Evolutionary conservation across 30 jellyfish, hydroid and myxozoan genomes (phyloP).

Genomic region (Chrysaora quinquecirrha): DNA sequence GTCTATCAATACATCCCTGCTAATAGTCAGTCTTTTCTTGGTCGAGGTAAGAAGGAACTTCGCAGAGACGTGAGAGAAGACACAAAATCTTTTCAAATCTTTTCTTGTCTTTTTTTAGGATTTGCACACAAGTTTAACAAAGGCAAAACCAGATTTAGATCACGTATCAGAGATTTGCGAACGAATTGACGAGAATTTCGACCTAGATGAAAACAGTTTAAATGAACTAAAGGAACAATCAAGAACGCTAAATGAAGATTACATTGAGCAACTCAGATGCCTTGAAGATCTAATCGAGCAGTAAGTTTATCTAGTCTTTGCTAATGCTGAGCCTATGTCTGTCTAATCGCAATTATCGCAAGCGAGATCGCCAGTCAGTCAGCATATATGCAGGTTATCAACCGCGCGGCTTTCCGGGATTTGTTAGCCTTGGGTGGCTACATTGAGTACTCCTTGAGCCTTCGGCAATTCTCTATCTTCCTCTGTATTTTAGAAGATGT

Average conservation of each 20-base stretch:
- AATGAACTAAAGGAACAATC: conserved; percentile 16
- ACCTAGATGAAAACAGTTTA: conserved; percentile 3
- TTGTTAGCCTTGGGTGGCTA: no score
- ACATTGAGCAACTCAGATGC: conserved; percentile 9
- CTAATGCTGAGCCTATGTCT: neutral
- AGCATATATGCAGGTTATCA: no score
- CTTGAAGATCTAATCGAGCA: conserved; percentile 7
- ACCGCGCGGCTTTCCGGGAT: no score
- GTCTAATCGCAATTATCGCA: neutral
- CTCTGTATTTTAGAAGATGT: no score
- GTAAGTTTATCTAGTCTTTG: conserved; percentile 23
- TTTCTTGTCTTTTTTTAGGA: neutral
- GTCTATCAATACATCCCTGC: no score
- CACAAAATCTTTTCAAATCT: no score
- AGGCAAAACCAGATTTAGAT: conserved; percentile 19
- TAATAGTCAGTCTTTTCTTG: no score
- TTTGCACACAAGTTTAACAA: neutral
- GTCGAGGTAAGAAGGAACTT: no score
- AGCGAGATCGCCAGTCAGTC: no score
- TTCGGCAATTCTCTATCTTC: no score
- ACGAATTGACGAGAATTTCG: conserved; percentile 15
- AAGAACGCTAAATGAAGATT: conserved; percentile 19
- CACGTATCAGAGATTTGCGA: conserved; percentile 13
- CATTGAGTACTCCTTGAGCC: no score
- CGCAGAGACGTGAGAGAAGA: no score